Percentiles rank a stretch among this genome's conserved stretches.
Conservation (phyloP, 2,888 invertebrate species). For the Hypolimnas misippus region DNA sequence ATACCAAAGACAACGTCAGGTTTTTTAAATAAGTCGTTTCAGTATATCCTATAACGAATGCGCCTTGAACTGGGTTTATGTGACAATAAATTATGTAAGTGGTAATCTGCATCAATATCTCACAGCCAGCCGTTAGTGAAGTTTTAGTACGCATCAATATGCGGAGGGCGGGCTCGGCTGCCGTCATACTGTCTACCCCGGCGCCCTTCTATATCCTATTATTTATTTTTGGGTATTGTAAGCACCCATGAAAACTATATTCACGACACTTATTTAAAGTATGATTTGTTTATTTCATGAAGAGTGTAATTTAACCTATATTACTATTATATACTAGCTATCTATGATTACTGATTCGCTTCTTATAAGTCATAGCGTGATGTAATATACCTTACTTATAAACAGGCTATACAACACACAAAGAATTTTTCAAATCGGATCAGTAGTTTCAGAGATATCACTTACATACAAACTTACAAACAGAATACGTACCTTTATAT, state of each 20-base stretch:
- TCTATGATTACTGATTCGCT: too few species aligned
- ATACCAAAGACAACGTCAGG: too few species aligned
- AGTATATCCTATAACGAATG: background rate
- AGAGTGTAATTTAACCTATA: background rate
- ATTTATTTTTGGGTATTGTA: slow-evolving; percentile 49
- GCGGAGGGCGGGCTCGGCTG: slow-evolving; percentile 52
- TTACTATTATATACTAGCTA: too few species aligned
- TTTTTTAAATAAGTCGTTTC: too few species aligned
- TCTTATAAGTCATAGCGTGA: too few species aligned
- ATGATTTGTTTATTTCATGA: background rate
- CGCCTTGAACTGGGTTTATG: slow-evolving; percentile 23
- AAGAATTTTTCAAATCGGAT: too few species aligned
- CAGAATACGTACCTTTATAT: too few species aligned
- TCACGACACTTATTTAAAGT: slow-evolving; percentile 8
- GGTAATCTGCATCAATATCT: slow-evolving; percentile 51
- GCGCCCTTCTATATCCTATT: slow-evolving; percentile 50
- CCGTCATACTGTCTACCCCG: slow-evolving; percentile 70
- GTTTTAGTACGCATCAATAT: slow-evolving; percentile 65
- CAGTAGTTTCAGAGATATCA: too few species aligned
- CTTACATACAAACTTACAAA: too few species aligned
- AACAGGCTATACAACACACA: too few species aligned
- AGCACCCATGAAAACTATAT: slow-evolving; percentile 36
- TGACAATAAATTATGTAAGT: slow-evolving; percentile 46
- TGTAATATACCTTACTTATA: too few species aligned
- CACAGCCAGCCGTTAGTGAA: slow-evolving; percentile 50